Evolutionary conservation across 2,888 invertebrate genomes (phyloP).

Genomic region (Rhopalosiphum nymphaeae): DNA sequence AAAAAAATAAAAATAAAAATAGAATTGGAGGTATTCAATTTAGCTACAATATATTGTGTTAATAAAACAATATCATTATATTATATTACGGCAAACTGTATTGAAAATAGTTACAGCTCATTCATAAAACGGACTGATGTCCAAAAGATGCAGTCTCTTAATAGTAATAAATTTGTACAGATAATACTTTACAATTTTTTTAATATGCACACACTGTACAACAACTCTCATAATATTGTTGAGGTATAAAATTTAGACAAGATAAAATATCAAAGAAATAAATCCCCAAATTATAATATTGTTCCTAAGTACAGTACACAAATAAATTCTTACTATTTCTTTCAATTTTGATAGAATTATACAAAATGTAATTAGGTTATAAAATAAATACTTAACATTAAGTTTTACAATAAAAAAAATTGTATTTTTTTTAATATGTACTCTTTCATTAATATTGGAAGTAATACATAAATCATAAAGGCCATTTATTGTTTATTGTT

Average conservation of each 20-base stretch:
- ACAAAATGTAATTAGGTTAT: not conserved
- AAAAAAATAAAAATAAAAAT: not conserved
- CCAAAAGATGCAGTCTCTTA: slow-evolving; percentile 53
- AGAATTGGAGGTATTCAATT: slow-evolving; percentile 5
- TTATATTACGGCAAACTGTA: slow-evolving; percentile 37
- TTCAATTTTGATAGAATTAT: not conserved
- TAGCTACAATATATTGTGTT: not conserved
- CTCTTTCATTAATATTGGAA: not conserved
- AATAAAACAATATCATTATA: slow-evolving; percentile 43
- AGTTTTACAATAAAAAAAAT: slow-evolving; percentile 24
- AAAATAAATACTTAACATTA: slow-evolving; percentile 25
- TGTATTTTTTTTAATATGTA: not conserved
- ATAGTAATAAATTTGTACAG: slow-evolving; percentile 44
- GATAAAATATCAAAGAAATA: slow-evolving; percentile 8
- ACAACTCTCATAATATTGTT: not conserved
- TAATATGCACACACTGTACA: not conserved
- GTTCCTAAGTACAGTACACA: not conserved
- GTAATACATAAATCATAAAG: slow-evolving; percentile 36
- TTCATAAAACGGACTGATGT: slow-evolving; percentile 23
- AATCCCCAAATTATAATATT: not conserved
- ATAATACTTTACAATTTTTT: slow-evolving; percentile 38
- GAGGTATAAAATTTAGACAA: slow-evolving; percentile 23
- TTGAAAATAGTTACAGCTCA: slow-evolving; percentile 44
- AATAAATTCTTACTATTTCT: slow-evolving; percentile 11
- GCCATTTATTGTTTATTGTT: not conserved